A percentile compares a stretch with the other conserved stretches of the same genome.
Evolutionary conservation across 2,113 vertebrate species (phyloP).

Genomic region (Oenanthe oenanthe): DNA sequence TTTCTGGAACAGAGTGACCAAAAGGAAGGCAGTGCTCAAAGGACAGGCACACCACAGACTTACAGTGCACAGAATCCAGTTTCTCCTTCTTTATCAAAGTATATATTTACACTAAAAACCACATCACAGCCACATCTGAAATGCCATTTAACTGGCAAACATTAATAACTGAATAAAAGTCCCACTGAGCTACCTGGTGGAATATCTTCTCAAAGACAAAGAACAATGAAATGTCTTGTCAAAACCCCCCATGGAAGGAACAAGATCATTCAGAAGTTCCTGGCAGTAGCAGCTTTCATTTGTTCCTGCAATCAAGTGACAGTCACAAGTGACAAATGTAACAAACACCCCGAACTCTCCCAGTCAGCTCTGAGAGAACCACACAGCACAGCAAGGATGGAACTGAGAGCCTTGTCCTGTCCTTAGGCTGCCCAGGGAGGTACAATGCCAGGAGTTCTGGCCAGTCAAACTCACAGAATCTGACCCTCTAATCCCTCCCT

Average conservation of each 20-base stretch:
- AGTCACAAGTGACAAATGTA: neutral
- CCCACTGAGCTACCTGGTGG: neutral
- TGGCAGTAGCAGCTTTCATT: neutral
- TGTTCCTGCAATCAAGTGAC: neutral
- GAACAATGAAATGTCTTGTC: neutral
- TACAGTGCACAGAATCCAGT: neutral
- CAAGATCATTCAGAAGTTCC: neutral
- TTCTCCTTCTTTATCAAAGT: neutral
- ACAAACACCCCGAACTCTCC: neutral
- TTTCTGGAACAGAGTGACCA: neutral
- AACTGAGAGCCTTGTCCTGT: neutral
- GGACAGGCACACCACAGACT: neutral
- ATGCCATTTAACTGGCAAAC: neutral
- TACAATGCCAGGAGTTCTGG: neutral
- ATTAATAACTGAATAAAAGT: neutral
- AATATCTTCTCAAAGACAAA: neutral
- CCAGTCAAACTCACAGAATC: neutral
- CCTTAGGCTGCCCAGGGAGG: neutral
- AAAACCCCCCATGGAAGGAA: neutral
- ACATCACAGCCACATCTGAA: neutral
- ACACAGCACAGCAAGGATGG: neutral
- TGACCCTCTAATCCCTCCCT: neutral
- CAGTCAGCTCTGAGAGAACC: neutral
- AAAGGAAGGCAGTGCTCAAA: neutral
- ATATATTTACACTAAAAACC: neutral